These are phyloP conservation scores for Tribolium madens DNA, from an alignment of 1,140 invertebrate species.

Conservation along the genomic window DNA sequence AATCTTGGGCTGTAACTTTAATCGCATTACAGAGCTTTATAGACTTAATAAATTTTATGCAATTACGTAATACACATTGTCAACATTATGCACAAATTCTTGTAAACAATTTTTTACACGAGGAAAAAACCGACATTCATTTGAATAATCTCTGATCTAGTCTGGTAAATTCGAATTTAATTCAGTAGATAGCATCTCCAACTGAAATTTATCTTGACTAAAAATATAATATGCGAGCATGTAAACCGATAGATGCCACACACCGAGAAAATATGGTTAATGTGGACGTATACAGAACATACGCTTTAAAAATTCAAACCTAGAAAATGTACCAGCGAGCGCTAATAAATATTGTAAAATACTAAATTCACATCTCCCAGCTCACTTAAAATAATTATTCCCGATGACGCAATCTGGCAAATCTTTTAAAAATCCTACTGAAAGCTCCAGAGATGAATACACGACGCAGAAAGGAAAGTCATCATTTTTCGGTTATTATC, in stretches of 20 bases:
- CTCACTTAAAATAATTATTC: too few species aligned
- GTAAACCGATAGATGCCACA: not conserved
- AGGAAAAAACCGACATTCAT: too few species aligned
- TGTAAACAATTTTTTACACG: not conserved
- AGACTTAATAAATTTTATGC: constrained; percentile 33
- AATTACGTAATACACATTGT: constrained; percentile 13
- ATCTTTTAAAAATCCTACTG: not conserved
- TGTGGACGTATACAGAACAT: not conserved
- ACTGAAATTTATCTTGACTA: not conserved
- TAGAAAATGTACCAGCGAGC: not conserved
- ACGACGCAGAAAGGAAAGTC: not conserved
- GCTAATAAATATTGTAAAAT: not conserved
- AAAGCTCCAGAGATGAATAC: constrained; percentile 22
- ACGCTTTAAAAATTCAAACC: not conserved
- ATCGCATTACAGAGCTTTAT: constrained; percentile 32
- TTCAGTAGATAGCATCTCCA: not conserved
- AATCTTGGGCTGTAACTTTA: constrained; percentile 47
- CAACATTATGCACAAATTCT: not conserved
- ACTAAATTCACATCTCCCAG: too few species aligned
- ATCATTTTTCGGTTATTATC: constrained; percentile 33
- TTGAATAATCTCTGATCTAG: not conserved
- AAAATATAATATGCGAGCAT: not conserved
- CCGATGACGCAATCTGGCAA: too few species aligned
- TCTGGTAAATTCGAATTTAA: not conserved
- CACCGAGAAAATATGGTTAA: not conserved